Percentiles rank a stretch among this genome's conserved stretches.
Conservation (phyloP, 2,888 invertebrate genomes). For the Saturnia pavonia region DNA sequence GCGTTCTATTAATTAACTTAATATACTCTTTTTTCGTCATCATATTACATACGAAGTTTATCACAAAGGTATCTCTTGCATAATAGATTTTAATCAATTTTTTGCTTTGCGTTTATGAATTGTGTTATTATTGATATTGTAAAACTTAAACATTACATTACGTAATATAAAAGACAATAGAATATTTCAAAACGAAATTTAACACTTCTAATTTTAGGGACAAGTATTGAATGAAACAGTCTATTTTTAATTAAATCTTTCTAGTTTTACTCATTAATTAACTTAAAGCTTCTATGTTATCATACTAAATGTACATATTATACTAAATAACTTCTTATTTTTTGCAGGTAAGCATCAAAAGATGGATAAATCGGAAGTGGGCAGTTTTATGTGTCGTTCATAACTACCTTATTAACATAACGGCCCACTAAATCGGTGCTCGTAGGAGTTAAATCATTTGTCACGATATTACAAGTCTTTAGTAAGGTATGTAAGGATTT, state of each 20-base stretch:
- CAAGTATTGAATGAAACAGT: neutral
- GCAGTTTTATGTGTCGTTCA: slow-evolving; percentile 27
- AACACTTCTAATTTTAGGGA: neutral
- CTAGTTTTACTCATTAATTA: neutral
- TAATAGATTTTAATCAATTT: slow-evolving; percentile 42
- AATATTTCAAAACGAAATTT: neutral
- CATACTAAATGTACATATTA: neutral
- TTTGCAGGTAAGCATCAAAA: slow-evolving; percentile 52
- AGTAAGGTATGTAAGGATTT: neutral
- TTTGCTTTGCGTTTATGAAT: slow-evolving; percentile 31
- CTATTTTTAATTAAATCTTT: neutral
- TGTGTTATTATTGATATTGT: slow-evolving; percentile 7
- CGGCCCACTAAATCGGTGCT: slow-evolving; percentile 14
- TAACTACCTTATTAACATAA: slow-evolving; percentile 28
- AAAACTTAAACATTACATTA: neutral
- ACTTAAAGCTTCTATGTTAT: neutral
- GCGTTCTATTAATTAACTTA: slow-evolving; percentile 51
- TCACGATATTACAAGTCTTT: slow-evolving; percentile 17
- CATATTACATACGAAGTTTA: slow-evolving; percentile 44
- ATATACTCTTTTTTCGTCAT: slow-evolving; percentile 47
- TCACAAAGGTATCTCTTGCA: slow-evolving; percentile 50
- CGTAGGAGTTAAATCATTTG: slow-evolving; percentile 33
- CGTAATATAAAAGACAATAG: neutral
- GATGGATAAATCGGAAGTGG: slow-evolving; percentile 25
- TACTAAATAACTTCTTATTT: slow-evolving; percentile 35